Percentiles rank a stretch among this genome's conserved stretches.
These are phyloP conservation scores for Vulpes ferrilata DNA, from an alignment of 2,113 vertebrate genomes.

Conservation along the genomic window DNA sequence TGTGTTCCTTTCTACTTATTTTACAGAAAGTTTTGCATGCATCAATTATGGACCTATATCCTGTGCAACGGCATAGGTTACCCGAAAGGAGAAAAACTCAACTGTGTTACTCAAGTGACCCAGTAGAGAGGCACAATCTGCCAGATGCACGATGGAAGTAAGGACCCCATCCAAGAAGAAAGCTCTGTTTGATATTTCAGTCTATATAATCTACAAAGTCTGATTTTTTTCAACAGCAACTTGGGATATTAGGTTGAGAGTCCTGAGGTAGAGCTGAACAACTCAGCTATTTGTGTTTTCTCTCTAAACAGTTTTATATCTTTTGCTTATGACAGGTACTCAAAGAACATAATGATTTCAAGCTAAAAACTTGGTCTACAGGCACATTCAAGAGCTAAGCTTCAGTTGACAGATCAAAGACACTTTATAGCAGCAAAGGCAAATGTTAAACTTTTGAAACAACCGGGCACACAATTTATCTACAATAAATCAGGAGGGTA, in stretches of 20 bases:
- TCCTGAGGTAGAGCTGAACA: background rate
- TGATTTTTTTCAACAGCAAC: background rate
- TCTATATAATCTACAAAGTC: background rate
- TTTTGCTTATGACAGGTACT: background rate
- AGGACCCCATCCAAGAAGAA: background rate
- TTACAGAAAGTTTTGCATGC: slow-evolving; percentile 91
- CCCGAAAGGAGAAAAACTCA: slow-evolving; percentile 83
- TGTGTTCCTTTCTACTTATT: slow-evolving; percentile 82
- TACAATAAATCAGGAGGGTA: background rate
- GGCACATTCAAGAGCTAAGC: background rate
- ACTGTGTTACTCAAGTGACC: background rate
- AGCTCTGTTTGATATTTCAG: background rate
- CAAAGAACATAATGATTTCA: background rate
- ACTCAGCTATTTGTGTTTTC: background rate
- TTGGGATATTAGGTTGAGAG: background rate
- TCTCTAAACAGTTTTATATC: background rate
- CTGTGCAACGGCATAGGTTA: slow-evolving; percentile 93
- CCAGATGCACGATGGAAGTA: background rate
- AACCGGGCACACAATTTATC: background rate
- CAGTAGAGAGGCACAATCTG: background rate
- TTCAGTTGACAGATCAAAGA: background rate
- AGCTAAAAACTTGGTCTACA: background rate
- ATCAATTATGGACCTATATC: slow-evolving; percentile 93
- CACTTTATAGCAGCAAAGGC: background rate
- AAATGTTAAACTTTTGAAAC: background rate